Percentiles rank a stretch among this genome's conserved stretches.
These are phyloP conservation scores for Lordiphosa fenestrarum DNA, from an alignment of 2,888 invertebrate species.

Conservation along the genomic window DNA sequence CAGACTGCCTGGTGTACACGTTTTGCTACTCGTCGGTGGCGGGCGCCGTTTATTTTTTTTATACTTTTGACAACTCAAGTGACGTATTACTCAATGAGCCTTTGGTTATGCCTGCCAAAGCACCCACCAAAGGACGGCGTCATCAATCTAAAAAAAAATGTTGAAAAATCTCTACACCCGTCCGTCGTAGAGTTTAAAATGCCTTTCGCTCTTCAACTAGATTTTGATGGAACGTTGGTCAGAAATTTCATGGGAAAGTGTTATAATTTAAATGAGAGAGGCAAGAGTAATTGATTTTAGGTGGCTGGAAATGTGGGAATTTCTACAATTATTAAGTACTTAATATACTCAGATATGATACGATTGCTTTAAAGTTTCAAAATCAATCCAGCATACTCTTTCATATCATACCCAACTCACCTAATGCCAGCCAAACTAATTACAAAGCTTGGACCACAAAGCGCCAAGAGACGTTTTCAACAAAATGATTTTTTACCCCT, in stretches of 20 bases:
- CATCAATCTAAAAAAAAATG: constrained; percentile 56
- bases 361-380: neutral
- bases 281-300: constrained; percentile 45
- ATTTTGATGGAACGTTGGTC: constrained; percentile 51
- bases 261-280: constrained; percentile 62
- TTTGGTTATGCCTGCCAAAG: constrained; percentile 64
- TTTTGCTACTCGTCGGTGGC: constrained; percentile 45
- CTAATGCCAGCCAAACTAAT: constrained; percentile 55
- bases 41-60: constrained; percentile 29
- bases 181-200: constrained; percentile 50
- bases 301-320: constrained; percentile 16
- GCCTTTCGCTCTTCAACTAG: constrained; percentile 64
- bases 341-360: neutral
- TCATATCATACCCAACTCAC: constrained; percentile 18
- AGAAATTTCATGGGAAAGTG: constrained; percentile 66
- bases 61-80: constrained; percentile 58
- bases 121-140: constrained; percentile 28
- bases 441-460: constrained; percentile 61
- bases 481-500: constrained; percentile 46
- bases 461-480: constrained; percentile 38
- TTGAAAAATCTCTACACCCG: constrained; percentile 49
- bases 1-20: constrained; percentile 37
- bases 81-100: constrained; percentile 56
- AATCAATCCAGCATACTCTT: neutral
- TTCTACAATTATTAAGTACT: neutral